Evolutionary conservation across 64 coral and sea anemone species (phyloP).

Genomic region (Orbicella faveolata): DNA sequence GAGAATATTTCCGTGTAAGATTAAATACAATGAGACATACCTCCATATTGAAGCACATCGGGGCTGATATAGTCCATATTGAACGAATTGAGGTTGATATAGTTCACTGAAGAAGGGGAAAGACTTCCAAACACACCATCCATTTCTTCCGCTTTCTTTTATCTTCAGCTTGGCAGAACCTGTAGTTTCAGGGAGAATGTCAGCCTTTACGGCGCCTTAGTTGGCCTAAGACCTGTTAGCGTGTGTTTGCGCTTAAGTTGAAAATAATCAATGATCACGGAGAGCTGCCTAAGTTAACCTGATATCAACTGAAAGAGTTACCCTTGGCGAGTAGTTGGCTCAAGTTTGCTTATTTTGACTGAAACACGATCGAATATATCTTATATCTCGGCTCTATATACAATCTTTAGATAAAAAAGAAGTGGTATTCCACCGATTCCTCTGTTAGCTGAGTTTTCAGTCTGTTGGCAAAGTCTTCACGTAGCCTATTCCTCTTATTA

Average conservation of each 20-base stretch:
- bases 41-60: background rate
- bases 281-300: too few relatives aligned
- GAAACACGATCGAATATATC: too few relatives aligned
- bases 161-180: background rate
- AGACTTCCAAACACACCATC: background rate
- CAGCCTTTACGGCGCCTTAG: background rate
- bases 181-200: background rate
- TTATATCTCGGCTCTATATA: background rate
- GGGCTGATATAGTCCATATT: background rate
- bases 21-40: conserved; percentile 1
- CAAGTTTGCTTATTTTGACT: too few relatives aligned
- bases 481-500: too few relatives aligned
- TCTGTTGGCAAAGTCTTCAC: background rate
- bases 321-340: too few relatives aligned
- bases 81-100: background rate
- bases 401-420: background rate
- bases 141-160: conserved; percentile 2
- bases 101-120: background rate
- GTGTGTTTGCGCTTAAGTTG: too few relatives aligned
- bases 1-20: background rate
- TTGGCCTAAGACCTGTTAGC: background rate
- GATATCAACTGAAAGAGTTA: too few relatives aligned
- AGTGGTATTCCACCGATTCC: background rate
- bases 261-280: too few relatives aligned
- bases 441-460: background rate